Evolutionary conservation across 35 echinoderm and acorn worm genomes (phyloP).

Genomic region (Ptychodera flava): DNA sequence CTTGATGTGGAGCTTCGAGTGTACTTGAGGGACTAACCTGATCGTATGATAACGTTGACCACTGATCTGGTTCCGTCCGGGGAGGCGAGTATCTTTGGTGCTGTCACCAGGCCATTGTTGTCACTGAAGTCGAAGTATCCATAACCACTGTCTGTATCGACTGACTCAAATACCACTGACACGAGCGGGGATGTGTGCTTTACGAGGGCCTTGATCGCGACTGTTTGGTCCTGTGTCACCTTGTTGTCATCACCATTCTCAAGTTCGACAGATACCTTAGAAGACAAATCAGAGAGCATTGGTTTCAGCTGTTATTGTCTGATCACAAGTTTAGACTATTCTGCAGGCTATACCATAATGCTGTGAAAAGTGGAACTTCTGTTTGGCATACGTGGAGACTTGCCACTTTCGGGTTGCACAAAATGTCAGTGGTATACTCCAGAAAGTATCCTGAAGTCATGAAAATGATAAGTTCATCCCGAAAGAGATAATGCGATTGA

Average conservation of each 20-base stretch:
- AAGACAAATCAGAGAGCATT: not conserved
- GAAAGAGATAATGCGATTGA: no score
- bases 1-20: no score
- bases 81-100: not conserved
- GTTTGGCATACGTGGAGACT: no score
- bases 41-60: conserved; percentile 10
- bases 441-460: no score
- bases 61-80: not conserved
- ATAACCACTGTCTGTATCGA: conserved; percentile 20
- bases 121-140: conserved; percentile 40
- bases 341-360: no score
- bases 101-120: conserved; percentile 4
- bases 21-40: conserved; percentile 30
- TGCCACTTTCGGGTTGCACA: no score
- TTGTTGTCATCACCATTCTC: not conserved
- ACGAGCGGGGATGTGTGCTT: conserved; percentile 5
- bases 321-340: no score
- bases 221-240: not conserved
- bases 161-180: conserved; percentile 12
- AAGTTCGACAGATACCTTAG: not conserved
- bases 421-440: no score
- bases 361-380: no score
- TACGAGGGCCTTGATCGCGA: conserved; percentile 10
- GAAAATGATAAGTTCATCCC: no score
- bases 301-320: no score